Percentiles rank a stretch among this genome's conserved stretches.
phyloP scores from a whole-genome alignment of 1,140 invertebrate species.

The Dreissena polymorpha region DNA sequence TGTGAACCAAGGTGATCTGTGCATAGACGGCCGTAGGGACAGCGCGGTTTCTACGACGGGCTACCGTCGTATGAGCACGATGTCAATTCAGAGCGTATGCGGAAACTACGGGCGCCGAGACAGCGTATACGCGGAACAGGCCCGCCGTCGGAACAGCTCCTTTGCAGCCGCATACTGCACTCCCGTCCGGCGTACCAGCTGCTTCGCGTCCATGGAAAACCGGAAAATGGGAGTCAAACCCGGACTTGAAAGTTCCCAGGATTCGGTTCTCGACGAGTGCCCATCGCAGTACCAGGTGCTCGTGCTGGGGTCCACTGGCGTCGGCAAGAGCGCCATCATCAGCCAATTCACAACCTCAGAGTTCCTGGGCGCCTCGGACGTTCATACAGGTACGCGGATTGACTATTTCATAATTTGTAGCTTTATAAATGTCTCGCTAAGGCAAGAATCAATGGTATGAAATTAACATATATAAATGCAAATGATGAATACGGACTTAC shows the following conservation, averaged over 20 bases:
- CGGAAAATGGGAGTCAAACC: slow-evolving; percentile 10
- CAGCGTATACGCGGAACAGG: slow-evolving; percentile 26
- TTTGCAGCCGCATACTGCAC: slow-evolving; percentile 33
- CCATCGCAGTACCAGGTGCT: slow-evolving; percentile 86
- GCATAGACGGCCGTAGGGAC: slow-evolving; percentile 44
- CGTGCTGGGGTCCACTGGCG: slow-evolving; percentile 90
- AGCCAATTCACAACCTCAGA: slow-evolving; percentile 96
- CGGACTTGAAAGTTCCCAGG: slow-evolving; percentile 45
- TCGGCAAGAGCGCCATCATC: slow-evolving; percentile 92
- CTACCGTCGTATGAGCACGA: slow-evolving; percentile 39
- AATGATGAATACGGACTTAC: no score
- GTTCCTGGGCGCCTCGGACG: slow-evolving; percentile 95
- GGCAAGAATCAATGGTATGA: background rate
- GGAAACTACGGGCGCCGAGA: slow-evolving; percentile 42
- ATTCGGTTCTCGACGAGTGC: slow-evolving; percentile 38
- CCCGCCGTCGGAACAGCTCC: slow-evolving; percentile 15
- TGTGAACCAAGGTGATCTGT: slow-evolving; percentile 42
- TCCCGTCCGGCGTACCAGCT: slow-evolving; percentile 40
- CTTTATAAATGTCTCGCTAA: background rate
- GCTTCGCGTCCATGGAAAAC: slow-evolving; percentile 9
- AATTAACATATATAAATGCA: background rate
- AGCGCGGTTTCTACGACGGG: slow-evolving; percentile 38
- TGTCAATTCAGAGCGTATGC: slow-evolving; percentile 16
- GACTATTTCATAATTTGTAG: background rate
- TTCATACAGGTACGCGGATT: slow-evolving; percentile 75